Evolutionary conservation across 1,140 invertebrate genomes (phyloP), one percentile per base, ranked within the genome.

Genomic region (Eriocheir sinensis): DNA sequence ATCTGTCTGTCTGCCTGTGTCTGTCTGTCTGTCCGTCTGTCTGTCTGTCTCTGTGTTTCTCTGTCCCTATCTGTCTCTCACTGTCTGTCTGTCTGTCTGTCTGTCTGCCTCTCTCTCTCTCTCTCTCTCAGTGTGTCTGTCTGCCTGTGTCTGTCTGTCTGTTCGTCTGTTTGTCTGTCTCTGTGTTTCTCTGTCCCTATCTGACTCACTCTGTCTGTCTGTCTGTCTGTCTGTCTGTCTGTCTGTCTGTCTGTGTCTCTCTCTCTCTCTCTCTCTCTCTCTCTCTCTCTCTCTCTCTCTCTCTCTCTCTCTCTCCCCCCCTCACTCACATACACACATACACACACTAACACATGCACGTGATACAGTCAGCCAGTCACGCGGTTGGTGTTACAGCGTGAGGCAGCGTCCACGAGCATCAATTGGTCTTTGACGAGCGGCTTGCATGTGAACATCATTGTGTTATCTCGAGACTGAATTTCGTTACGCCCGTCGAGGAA

Each of bases 261-360:
- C 60, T 72, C 60, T 72, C 60, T 72, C 60, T 72, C 60, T 72
- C 60, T 72, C 60, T 72, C 60, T 72, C 60, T 72, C 60, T 72
- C 60, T 72, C 60, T 72, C 60, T 72, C 60, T 72, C 60, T 72
- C 60, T 72, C 60, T 72, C 60, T 72, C 60, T 72, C 60, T 72
- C 60, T 72, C 60, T n/a, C 60, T n/a, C 48, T 53, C 48, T 53
- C 48, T 53, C 48, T 53, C 48, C 21, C 48, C 21, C 48, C 21
- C 48, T 53, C 4, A 48, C 44, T 6, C 44, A 48, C 44, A 48
- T 15, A 48, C 44, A 48, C 44, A 48, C 44, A 48, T 15, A 48
- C 44, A 48, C 44, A 15, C 44, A 48, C 44, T 6, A n/a, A 21
- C 12, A 53, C 12, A n/a, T n/a, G 21, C 27, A 6, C 60, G 12